Conservation (phyloP, 1,140 invertebrate species). For the Apis laboriosa region DNA sequence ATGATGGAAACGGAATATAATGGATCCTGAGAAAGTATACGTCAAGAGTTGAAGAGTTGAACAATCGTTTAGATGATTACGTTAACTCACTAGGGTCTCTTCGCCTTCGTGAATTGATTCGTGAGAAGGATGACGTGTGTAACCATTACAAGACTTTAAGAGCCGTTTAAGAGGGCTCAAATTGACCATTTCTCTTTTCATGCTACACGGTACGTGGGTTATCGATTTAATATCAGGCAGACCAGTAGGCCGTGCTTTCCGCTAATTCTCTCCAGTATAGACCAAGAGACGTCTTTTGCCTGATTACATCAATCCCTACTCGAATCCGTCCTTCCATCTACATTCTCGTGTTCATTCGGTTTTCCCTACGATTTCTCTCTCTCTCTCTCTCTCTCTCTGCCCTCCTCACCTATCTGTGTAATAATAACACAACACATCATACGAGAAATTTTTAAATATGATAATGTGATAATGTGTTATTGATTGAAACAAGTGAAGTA, state of each 20-base stretch:
- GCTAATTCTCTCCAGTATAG: conserved; percentile 44
- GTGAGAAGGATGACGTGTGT: no score
- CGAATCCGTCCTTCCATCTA: conserved; percentile 39
- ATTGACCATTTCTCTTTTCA: conserved; percentile 27
- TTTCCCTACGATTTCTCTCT: background rate
- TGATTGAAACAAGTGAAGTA: no score
- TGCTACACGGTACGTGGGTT: conserved; percentile 26
- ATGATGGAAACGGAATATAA: no score
- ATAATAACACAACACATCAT: no score
- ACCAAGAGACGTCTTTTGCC: conserved; percentile 30
- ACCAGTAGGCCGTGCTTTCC: conserved; percentile 47
- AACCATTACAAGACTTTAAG: background rate
- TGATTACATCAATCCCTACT: conserved; percentile 34
- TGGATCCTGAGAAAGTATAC: background rate
- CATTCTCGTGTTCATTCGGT: conserved; percentile 35
- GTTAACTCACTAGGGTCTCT: background rate
- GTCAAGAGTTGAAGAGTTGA: background rate
- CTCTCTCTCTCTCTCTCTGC: no score
- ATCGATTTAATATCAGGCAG: conserved; percentile 33
- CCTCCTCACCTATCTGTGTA: no score
- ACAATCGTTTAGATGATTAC: background rate
- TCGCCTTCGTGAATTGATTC: conserved; percentile 9
- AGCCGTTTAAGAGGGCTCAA: conserved; percentile 10
- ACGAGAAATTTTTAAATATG: no score
- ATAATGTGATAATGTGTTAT: no score